Conservation (phyloP, 2,797 vertebrate genomes). For the Cirrhinus molitorella region DNA sequence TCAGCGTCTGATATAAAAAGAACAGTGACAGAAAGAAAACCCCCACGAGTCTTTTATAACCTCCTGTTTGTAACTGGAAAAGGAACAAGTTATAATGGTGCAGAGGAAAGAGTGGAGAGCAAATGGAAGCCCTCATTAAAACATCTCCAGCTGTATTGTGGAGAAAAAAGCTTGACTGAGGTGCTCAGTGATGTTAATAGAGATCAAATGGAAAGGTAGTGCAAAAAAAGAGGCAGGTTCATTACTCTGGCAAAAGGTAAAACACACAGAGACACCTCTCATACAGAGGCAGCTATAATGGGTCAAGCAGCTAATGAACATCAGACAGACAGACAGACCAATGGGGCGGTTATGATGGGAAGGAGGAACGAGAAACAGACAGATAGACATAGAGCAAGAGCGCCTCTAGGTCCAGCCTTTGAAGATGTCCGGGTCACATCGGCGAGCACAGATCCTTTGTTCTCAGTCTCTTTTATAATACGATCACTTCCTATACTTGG, state of each 20-base stretch:
- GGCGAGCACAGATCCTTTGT: conserved; percentile 64
- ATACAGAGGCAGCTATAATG: conserved; percentile 60
- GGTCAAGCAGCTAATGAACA: conserved; percentile 70
- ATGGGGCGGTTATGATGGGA: conserved; percentile 42
- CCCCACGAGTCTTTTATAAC: conserved; percentile 67
- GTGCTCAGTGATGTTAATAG: conserved; percentile 35
- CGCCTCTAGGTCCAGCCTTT: conserved; percentile 70
- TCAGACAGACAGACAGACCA: conserved; percentile 50
- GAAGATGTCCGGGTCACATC: conserved; percentile 67
- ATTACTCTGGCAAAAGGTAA: conserved; percentile 47
- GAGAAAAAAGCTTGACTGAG: conserved; percentile 11
- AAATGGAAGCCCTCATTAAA: conserved; percentile 84
- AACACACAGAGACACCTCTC: conserved; percentile 46
- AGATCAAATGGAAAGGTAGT: conserved; percentile 56
- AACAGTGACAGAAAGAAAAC: conserved; percentile 59
- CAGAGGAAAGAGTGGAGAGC: conserved; percentile 68
- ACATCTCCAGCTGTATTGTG: conserved; percentile 73
- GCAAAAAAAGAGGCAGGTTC: conserved; percentile 48
- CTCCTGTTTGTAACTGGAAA: conserved; percentile 33
- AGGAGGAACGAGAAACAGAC: conserved; percentile 44
- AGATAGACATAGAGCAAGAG: conserved; percentile 39
- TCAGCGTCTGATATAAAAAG: conserved; percentile 67
- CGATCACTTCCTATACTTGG: not conserved
- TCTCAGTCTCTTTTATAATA: conserved; percentile 27
- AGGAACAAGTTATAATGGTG: conserved; percentile 62